Base-by-base conservation (phyloP, 2,888 invertebrate genomes). In the Eurytoma californica region DNA sequence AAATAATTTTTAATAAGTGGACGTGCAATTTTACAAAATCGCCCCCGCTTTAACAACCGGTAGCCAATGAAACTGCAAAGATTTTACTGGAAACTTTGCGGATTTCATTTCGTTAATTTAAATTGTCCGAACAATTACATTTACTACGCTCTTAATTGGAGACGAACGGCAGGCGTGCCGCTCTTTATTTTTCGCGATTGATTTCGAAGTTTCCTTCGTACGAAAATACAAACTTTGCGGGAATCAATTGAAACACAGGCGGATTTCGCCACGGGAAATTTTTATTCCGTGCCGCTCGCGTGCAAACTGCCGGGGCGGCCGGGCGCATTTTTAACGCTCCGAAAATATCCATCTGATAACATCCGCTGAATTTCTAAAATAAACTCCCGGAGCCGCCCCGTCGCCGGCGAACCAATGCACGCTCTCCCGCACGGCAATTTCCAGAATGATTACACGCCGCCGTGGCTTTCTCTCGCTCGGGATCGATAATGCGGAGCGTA, bases 361-460 rank as follows among this genome's bases (percentile, higher is more conserved):
- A 49, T 65, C 24, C 49, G 20, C 20, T 20, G 58, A 39, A 55
- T 55, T 63, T 63, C 61, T 18, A 77, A 77, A 67, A 58, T 72
- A 72, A 58, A 72, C 39, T 60, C 12, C n/a, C n/a, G n/a, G n/a
- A n/a, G n/a, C n/a, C n/a, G n/a, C n/a, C 18, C n/a, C 18, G 14
- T 14, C 47, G 24, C 13, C 13, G 39, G 53, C 24, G 16, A 74
- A 60, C 75, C 66, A 70, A 67, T 79, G 53, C 68, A 24, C 30
- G 9, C 4, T 0, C n/a, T 14, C n/a, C 58, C n/a, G 16, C 57
- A n/a, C 47, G 39, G 67, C 70, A 74, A 78, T 78, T 77, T 77
- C 60, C 39, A 66, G 58, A 75, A 72, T 72, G 66, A 80, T 80
- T 74, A 65, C 55, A 73, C 49, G 28, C 49, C 55, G 49, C 3